Base-by-base conservation (phyloP, 2,113 vertebrate genomes). In the Sander lucioperca region DNA sequence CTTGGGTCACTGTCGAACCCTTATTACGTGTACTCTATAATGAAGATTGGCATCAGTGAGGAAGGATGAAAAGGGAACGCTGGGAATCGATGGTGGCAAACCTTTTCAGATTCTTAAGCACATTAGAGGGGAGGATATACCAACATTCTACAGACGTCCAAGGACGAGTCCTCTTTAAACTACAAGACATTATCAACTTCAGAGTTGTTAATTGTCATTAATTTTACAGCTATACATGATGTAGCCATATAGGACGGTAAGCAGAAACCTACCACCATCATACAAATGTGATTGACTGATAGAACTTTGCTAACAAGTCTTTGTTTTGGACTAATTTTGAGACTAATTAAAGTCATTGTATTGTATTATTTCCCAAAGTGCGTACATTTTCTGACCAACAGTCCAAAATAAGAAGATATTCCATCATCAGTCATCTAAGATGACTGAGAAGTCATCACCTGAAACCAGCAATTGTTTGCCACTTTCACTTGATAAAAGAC, bases 1-100 rank as follows among this genome's bases (percentile, higher is more conserved):
- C 47, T 43, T 80, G 53, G 77, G 80, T 86, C 77, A 75, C 43
- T 63, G 18, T 83, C 25, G 23, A 27, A 87, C 61, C 61, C 63
- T 78, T 73, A 85, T 86, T 74, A 71, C 6, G 82, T 76, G 13
- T 65, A n/a, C 70, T 27, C 30, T 69, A 65, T 83, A 73, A 87
- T 90, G 77, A 79, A 86, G 57, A 86, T 7, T 74, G 84, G 66
- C 70, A 25, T 1, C 5, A 54, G 14, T 9, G n/a, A 71, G 16
- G 77, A 72, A 51, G 56, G 50, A 76, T 64, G 48, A 79, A 74
- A 79, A 56, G 61, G 48, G 57, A 68, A 21, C 3, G 13, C 21
- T n/a, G 43, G 47, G 61, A 74, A 30, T 64, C 48, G 61, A 71
- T 27, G 57, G 23, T 13, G 30, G 18, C 23, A 23, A 81, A 78